These are phyloP conservation scores for Micronycteris hirsuta DNA, from an alignment of 2,113 vertebrate genomes.

Conservation along the genomic window DNA sequence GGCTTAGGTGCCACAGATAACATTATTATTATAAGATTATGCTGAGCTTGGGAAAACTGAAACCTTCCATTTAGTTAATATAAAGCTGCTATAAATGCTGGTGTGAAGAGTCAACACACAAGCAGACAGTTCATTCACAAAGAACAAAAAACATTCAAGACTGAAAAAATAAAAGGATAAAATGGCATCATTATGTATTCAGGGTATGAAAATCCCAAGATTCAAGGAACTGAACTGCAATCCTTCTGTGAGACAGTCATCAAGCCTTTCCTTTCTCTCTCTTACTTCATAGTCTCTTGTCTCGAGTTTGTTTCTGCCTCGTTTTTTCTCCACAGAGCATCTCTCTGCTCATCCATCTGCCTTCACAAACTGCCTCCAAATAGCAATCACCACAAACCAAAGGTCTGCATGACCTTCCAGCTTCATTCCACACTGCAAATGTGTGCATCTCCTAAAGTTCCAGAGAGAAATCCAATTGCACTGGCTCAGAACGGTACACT, in stretches of 20 bases:
- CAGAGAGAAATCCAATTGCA: background rate
- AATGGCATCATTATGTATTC: background rate
- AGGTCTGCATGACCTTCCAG: background rate
- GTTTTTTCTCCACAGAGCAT: background rate
- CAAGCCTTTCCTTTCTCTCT: background rate
- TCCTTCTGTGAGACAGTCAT: background rate
- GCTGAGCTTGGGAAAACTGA: background rate
- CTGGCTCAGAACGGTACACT: background rate
- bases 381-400: background rate
- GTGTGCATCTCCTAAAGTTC: background rate
- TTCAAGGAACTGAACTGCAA: background rate
- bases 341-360: background rate
- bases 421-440: background rate
- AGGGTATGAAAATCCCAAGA: background rate
- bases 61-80: background rate
- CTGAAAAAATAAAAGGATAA: background rate
- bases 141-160: background rate
- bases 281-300: background rate
- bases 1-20: background rate
- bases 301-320: background rate
- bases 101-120: background rate
- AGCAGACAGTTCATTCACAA: background rate
- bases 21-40: background rate
- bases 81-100: background rate
- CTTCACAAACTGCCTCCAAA: background rate